Evolutionary conservation across 1,140 invertebrate genomes (phyloP), one percentile per base, ranked within the genome.

Genomic region (Meloidogyne floridensis): DNA sequence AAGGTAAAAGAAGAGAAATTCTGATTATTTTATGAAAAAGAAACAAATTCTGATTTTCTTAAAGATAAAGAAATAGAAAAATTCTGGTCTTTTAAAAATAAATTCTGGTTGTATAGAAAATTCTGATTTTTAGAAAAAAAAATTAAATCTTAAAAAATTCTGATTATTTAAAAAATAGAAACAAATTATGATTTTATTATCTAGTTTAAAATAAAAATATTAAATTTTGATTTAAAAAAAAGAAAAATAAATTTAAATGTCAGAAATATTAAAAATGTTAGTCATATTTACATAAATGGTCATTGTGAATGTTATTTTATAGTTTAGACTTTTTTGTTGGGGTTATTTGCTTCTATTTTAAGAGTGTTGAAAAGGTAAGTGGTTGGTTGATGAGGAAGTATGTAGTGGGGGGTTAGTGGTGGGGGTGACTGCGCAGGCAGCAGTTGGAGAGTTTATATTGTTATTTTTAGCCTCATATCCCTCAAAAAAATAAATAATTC

Each of bases 351-450:
- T n/a, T 11, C 53, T 54, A 65, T 65, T 65, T 65, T 65, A 65
- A 11, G 59, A 65, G 59, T 65, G 59, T n/a, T 65, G 59, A 65
- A 65, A 65, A 65, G 59, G 59, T 65, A 65, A 65, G n/a, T 65
- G 11, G 13, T 3, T 56, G 54, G 10, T 9, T 32, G 32, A 47
- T 6, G 47, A 47, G 47, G 47, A 47, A 32, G 32, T 32, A 32
- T 32, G 32, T 32, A 32, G 32, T 32, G 32, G 32, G 32, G 32
- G 32, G 32, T 32, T 32, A 32, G 32, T 32, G 32, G 32, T 32
- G 32, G 11, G 59, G 7, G 53, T 54, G 15, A 65, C 15, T 11
- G 59, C 59, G 59, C 59, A 32, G 1, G 32, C 32, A 32, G 32
- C 32, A 32, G 32, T 32, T 32, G n/a, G 59, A 65, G 59, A 65